A percentile compares a stretch with the other conserved stretches of the same genome.
These are phyloP conservation scores for Sphyrna mokarran DNA, from an alignment of 2,113 vertebrate species.

Conservation along the genomic window DNA sequence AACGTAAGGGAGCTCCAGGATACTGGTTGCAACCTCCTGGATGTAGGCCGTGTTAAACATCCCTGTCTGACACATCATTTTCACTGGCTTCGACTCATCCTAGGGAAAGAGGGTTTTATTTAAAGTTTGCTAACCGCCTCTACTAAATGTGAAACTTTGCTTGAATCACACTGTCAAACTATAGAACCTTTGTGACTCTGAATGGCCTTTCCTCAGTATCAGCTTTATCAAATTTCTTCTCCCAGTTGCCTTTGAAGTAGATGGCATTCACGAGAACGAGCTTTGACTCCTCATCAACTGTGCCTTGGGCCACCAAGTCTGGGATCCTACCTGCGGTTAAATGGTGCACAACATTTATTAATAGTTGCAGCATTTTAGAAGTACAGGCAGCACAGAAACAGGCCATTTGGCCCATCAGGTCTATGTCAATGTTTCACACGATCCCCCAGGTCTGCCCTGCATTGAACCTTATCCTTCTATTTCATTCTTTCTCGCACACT, in stretches of 20 bases:
- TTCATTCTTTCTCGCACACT: no score
- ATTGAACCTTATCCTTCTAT: neutral
- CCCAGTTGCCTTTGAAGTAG: slow-evolving; percentile 89
- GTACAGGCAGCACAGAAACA: slow-evolving; percentile 17
- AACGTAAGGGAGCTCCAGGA: slow-evolving; percentile 76
- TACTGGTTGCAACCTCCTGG: slow-evolving; percentile 54
- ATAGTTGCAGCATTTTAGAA: slow-evolving; percentile 4
- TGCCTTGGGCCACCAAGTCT: slow-evolving; percentile 63
- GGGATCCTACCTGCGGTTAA: slow-evolving; percentile 75
- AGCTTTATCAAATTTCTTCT: slow-evolving; percentile 56
- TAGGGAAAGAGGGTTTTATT: slow-evolving; percentile 43
- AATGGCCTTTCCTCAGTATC: slow-evolving; percentile 66
- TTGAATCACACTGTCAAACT: neutral
- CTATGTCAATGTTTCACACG: neutral
- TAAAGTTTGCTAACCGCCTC: neutral
- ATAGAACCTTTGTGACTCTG: slow-evolving; percentile 64
- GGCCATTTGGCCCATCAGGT: neutral
- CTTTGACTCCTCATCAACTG: slow-evolving; percentile 57
- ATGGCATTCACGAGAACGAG: slow-evolving; percentile 82
- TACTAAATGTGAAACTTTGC: neutral
- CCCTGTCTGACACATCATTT: slow-evolving; percentile 82
- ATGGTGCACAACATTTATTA: neutral
- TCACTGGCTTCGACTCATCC: slow-evolving; percentile 67
- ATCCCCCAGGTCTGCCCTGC: neutral
- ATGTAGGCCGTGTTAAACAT: slow-evolving; percentile 67